Evolutionary conservation across 2,113 vertebrate genomes (phyloP).

Genomic region (Toxotes chatareus): DNA sequence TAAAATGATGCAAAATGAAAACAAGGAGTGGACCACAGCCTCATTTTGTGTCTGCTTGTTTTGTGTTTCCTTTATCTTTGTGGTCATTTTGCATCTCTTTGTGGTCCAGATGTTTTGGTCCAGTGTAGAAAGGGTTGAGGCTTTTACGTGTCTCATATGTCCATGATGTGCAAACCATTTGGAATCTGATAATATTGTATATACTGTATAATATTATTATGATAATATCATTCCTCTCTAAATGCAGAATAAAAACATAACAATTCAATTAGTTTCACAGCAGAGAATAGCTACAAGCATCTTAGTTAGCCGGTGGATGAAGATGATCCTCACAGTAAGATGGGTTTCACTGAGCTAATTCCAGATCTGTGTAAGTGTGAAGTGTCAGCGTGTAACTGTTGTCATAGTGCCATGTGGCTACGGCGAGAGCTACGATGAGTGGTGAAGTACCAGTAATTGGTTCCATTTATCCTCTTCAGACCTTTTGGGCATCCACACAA

Average conservation of each 20-base stretch:
- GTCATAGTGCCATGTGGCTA: slow-evolving; percentile 43
- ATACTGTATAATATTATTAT: background rate
- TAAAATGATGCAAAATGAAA: too few species aligned
- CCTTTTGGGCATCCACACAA: slow-evolving; percentile 50
- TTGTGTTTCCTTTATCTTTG: too few species aligned
- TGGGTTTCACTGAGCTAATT: slow-evolving; percentile 25
- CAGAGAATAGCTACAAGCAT: background rate
- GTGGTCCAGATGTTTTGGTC: too few species aligned
- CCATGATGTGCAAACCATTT: too few species aligned
- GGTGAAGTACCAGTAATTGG: slow-evolving; percentile 55
- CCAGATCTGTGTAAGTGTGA: slow-evolving; percentile 44
- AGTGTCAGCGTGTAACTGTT: slow-evolving; percentile 45
- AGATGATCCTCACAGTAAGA: slow-evolving; percentile 26
- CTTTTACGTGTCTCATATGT: too few species aligned
- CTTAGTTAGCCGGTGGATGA: slow-evolving; percentile 3
- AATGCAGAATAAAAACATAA: slow-evolving; percentile 5
- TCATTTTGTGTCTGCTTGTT: too few species aligned
- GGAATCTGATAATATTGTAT: too few species aligned
- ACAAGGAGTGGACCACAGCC: too few species aligned
- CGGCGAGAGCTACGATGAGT: slow-evolving; percentile 32
- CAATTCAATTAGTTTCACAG: slow-evolving; percentile 27
- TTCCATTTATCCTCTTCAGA: slow-evolving; percentile 67
- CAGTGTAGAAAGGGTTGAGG: too few species aligned
- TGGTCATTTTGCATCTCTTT: too few species aligned
- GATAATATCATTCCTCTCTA: background rate